Percentiles rank a stretch among this genome's conserved stretches.
phyloP scores from a whole-genome alignment of 2,113 vertebrate species.

The Antechinus flavipes region DNA sequence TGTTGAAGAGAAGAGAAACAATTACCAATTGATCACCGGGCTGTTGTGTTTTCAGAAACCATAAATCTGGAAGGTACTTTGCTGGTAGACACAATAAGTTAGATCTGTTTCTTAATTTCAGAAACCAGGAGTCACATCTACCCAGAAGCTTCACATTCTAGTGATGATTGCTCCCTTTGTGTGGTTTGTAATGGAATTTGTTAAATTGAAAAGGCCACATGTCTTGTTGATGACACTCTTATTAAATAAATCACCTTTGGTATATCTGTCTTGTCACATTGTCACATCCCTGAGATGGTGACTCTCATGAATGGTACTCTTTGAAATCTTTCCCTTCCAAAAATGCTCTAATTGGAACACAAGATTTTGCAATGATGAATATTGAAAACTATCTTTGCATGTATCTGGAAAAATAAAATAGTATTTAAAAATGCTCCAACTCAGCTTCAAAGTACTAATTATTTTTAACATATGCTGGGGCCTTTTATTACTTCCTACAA shows the following conservation, averaged over 20 bases:
- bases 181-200: conserved; percentile 53
- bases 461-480: not conserved
- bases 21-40: conserved; percentile 51
- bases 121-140: conserved; percentile 30
- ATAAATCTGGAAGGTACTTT: conserved; percentile 62
- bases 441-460: conserved; percentile 29
- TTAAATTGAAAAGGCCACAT: conserved; percentile 46
- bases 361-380: no score
- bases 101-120: conserved; percentile 63
- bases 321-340: not conserved
- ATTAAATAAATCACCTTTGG: conserved; percentile 51
- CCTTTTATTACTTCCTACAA: not conserved
- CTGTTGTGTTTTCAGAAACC: conserved; percentile 42
- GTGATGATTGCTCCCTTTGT: conserved; percentile 49
- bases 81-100: conserved; percentile 27
- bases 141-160: conserved; percentile 34
- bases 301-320: not conserved
- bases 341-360: not conserved
- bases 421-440: not conserved
- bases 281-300: conserved; percentile 23
- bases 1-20: conserved; percentile 53
- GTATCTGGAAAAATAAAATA: no score
- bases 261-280: conserved; percentile 23
- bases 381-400: no score
- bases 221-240: conserved; percentile 34